A percentile compares a stretch with the other conserved stretches of the same genome.
Evolutionary conservation across 2,113 vertebrate genomes (phyloP).

Genomic region (Sporophila hypoxantha): DNA sequence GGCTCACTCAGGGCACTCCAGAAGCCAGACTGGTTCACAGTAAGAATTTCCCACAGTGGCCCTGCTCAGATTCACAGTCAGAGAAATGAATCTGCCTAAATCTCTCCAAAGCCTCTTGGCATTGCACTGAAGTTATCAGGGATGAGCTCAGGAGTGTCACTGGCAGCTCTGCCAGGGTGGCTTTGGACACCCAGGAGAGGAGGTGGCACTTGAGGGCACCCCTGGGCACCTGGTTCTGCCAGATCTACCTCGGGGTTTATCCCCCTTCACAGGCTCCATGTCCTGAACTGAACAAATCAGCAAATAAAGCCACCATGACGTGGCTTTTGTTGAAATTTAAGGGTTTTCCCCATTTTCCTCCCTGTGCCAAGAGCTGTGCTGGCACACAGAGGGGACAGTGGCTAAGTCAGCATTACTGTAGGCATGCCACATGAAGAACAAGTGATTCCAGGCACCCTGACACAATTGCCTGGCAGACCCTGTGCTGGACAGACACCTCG

Average conservation of each 20-base stretch:
- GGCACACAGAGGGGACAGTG: not conserved
- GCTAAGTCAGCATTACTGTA: rapidly evolving
- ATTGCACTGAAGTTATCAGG: not conserved
- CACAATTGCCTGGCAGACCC: not conserved
- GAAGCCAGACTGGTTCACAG: not conserved
- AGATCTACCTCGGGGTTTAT: not conserved
- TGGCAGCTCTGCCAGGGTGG: not conserved
- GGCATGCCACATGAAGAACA: rapidly evolving
- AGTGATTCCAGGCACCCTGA: rapidly evolving
- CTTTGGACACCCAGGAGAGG: not conserved
- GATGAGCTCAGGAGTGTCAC: not conserved
- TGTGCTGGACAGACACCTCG: not conserved
- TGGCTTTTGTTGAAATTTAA: not conserved
- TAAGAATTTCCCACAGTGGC: not conserved
- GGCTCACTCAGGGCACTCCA: not conserved
- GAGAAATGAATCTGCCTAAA: not conserved
- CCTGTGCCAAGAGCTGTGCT: not conserved
- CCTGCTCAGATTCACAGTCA: not conserved
- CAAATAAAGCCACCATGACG: rapidly evolving
- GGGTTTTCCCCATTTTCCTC: not conserved
- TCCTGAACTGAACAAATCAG: not conserved
- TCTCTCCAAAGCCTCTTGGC: not conserved
- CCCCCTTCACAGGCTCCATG: not conserved
- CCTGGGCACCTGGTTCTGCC: not conserved
- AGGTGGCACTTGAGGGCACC: not conserved